These are phyloP conservation scores for Oryctolagus cuniculus DNA, from an alignment of 2,113 vertebrate species.

Conservation along the genomic window DNA sequence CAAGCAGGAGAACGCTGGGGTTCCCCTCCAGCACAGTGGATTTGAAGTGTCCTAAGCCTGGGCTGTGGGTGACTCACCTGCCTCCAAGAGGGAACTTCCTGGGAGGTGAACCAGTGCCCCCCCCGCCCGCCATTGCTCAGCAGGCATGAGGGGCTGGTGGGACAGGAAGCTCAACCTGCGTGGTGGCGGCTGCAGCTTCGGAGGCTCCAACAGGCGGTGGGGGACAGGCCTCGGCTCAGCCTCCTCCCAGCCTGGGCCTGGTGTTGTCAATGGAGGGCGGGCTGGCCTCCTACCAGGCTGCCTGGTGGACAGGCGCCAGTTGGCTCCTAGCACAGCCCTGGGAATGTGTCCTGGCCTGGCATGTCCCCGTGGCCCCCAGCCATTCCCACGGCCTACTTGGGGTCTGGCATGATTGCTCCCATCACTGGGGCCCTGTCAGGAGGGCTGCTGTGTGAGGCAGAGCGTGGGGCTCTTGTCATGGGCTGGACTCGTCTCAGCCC, in stretches of 20 bases:
- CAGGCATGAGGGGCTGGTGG: not conserved
- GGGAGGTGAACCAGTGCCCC: not conserved
- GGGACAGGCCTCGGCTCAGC: not conserved
- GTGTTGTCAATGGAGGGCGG: conserved; percentile 41
- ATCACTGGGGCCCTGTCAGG: not conserved
- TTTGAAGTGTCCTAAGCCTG: not conserved
- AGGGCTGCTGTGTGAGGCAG: not conserved
- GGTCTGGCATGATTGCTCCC: conserved; percentile 41
- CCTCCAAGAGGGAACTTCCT: not conserved
- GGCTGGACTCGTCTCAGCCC: not conserved
- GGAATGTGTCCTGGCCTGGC: conserved; percentile 53
- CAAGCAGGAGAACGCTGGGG: not conserved
- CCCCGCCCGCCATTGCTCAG: not conserved
- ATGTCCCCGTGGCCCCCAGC: not conserved
- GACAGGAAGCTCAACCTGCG: too few species aligned
- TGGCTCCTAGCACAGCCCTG: conserved; percentile 61
- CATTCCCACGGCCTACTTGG: conserved; percentile 67
- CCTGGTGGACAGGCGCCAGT: conserved; percentile 60
- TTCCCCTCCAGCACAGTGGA: not conserved
- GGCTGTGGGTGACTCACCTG: not conserved
- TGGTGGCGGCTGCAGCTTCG: too few species aligned
- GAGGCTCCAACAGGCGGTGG: too few species aligned
- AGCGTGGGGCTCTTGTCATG: conserved; percentile 14
- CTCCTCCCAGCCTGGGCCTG: not conserved
- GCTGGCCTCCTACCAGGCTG: conserved; percentile 48